Conservation (phyloP, 2,888 invertebrate genomes). For the Chrysotoxum bicinctum region DNA sequence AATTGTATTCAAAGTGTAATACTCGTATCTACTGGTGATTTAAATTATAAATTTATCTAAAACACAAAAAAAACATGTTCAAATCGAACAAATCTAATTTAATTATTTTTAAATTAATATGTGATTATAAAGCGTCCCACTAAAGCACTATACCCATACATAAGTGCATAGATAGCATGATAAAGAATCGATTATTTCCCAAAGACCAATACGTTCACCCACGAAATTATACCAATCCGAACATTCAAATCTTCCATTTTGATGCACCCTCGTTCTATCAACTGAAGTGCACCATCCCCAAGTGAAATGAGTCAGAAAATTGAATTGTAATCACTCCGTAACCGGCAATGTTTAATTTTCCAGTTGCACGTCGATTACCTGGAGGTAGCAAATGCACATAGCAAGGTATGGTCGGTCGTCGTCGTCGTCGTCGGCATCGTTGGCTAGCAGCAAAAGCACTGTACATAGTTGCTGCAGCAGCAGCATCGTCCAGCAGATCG, state of each 20-base stretch:
- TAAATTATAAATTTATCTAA: no score
- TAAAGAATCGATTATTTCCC: background rate
- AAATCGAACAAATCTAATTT: no score
- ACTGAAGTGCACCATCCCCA: conserved; percentile 39
- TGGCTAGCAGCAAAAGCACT: background rate
- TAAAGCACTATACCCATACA: no score
- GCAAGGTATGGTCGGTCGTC: background rate
- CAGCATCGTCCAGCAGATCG: conserved; percentile 32
- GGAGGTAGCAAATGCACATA: conserved; percentile 17
- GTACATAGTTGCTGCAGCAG: background rate
- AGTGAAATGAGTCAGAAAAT: conserved; percentile 67
- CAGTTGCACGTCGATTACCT: conserved; percentile 63
- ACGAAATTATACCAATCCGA: background rate
- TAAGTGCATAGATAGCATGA: no score
- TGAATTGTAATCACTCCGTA: conserved; percentile 61
- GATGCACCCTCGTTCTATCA: conserved; percentile 23
- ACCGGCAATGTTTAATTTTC: conserved; percentile 62
- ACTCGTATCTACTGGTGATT: no score
- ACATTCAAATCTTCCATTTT: conserved; percentile 20
- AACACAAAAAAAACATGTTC: no score
- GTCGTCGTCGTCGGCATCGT: background rate
- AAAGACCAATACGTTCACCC: background rate
- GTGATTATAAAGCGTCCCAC: no score
- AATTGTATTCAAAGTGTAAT: no score
- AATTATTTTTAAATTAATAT: no score